phyloP scores from a whole-genome alignment of 2,888 invertebrate species.

The Oeneis ivallda region DNA sequence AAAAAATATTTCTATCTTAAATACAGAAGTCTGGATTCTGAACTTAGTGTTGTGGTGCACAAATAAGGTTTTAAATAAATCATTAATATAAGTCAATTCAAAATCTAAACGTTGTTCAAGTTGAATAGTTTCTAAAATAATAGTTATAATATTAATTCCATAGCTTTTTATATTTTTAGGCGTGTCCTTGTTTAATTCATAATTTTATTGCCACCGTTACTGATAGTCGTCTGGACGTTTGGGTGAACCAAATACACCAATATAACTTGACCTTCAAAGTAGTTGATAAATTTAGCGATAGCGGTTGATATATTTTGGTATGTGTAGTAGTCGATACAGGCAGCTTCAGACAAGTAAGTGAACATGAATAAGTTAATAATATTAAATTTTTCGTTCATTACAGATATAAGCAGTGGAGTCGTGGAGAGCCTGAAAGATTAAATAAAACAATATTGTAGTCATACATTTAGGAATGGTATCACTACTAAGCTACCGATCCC shows the following conservation, averaged over 20 bases:
- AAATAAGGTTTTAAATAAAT: too few species aligned
- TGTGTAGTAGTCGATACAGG: conserved; percentile 30
- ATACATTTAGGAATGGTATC: too few species aligned
- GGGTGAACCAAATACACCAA: conserved; percentile 50
- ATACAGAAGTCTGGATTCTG: too few species aligned
- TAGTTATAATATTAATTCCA: background rate
- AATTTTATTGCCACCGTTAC: background rate
- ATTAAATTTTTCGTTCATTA: background rate
- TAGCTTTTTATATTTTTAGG: background rate
- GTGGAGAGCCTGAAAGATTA: too few species aligned
- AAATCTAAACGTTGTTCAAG: too few species aligned
- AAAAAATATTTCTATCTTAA: too few species aligned
- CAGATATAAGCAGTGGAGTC: too few species aligned
- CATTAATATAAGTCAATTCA: too few species aligned
- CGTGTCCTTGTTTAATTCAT: background rate
- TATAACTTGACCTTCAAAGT: conserved; percentile 41
- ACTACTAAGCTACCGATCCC: too few species aligned
- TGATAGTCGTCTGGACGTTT: conserved; percentile 49
- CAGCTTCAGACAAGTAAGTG: background rate
- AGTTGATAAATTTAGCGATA: conserved; percentile 16
- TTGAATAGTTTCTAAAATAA: too few species aligned
- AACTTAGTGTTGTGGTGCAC: too few species aligned
- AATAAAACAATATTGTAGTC: too few species aligned
- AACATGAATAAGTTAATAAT: background rate
- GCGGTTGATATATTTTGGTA: conserved; percentile 35